phyloP scores from a whole-genome alignment of 2,888 invertebrate species.

The Xylocampa areola region DNA sequence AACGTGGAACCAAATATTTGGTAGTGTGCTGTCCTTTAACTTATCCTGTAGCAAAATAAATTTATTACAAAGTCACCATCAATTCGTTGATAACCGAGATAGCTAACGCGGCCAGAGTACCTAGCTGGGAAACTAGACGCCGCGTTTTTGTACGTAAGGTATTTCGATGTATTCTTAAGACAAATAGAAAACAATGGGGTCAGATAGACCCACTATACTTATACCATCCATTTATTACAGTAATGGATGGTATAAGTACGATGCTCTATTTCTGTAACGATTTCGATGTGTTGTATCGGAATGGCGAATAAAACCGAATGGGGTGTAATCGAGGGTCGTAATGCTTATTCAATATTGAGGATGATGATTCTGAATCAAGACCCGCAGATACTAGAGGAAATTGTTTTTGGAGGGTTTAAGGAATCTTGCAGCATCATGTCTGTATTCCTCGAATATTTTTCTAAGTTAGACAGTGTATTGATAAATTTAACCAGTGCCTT shows the following conservation, averaged over 20 bases:
- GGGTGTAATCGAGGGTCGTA: constrained; percentile 11
- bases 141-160: not conserved
- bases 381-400: too few relatives aligned
- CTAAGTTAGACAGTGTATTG: too few relatives aligned
- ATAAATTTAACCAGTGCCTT: too few relatives aligned
- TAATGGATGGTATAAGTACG: constrained; percentile 2
- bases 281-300: constrained; percentile 1
- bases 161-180: not conserved
- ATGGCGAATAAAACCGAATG: constrained; percentile 28
- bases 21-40: too few relatives aligned
- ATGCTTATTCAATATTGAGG: constrained; percentile 47
- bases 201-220: not conserved
- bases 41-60: too few relatives aligned
- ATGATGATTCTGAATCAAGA: constrained; percentile 28
- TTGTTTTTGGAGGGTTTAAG: not conserved
- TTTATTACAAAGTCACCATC: too few relatives aligned
- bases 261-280: constrained; percentile 3
- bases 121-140: too few relatives aligned
- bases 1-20: too few relatives aligned
- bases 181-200: constrained; percentile 20
- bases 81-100: too few relatives aligned
- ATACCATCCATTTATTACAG: constrained; percentile 18
- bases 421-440: not conserved
- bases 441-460: too few relatives aligned
- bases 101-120: too few relatives aligned